A percentile compares a stretch with the other conserved stretches of the same genome.
Conservation (phyloP, 1,140 invertebrate genomes). For the Zaprionus kolodkinae region DNA sequence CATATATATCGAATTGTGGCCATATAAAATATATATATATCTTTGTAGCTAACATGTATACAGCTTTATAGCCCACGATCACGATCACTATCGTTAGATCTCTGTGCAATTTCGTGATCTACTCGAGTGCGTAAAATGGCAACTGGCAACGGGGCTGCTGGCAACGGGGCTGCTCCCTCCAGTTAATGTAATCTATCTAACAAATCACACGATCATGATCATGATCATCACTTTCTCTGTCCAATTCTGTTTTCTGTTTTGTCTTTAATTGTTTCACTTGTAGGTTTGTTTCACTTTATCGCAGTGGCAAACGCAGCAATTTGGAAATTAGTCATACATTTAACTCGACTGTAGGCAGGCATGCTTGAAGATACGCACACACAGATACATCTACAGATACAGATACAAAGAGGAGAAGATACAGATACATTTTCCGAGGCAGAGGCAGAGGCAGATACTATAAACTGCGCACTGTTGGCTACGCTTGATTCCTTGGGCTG, state of each 20-base stretch:
- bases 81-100: background rate
- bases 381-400: conserved; percentile 41
- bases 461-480: conserved; percentile 37
- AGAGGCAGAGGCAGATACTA: background rate
- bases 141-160: background rate
- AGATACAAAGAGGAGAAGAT: background rate
- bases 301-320: conserved; percentile 59
- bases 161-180: conserved; percentile 12
- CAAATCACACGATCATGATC: conserved; percentile 65
- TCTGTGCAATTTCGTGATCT: conserved; percentile 22
- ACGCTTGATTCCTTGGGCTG: conserved; percentile 75
- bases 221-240: conserved; percentile 77
- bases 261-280: conserved; percentile 46
- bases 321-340: conserved; percentile 72
- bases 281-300: conserved; percentile 59
- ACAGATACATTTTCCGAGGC: conserved; percentile 9
- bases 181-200: conserved; percentile 67
- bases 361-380: conserved; percentile 79
- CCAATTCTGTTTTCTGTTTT: conserved; percentile 56
- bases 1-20: too few species aligned
- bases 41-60: background rate
- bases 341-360: conserved; percentile 50
- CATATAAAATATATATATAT: background rate
- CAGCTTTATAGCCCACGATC: background rate
- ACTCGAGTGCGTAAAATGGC: conserved; percentile 35